Base-by-base conservation (phyloP, 2,888 invertebrate species). In the Andrena praecox region DNA sequence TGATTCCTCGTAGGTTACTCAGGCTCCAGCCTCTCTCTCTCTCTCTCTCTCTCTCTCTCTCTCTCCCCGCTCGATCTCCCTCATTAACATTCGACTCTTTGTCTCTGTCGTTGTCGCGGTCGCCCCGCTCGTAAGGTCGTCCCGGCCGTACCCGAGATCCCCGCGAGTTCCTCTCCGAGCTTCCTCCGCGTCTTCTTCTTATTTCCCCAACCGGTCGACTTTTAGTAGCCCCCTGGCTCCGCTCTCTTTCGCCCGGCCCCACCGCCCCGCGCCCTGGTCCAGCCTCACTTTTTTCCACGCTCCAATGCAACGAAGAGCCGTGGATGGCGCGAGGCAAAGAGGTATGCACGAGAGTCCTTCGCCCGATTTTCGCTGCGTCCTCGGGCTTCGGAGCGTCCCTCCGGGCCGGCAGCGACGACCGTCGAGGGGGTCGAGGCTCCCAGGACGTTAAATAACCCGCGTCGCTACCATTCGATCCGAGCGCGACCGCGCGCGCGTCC, bases 61-160 rank as follows among this genome's bases (percentile, higher is more conserved):
- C 42, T 42, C 42, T 42, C 42, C 42, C 80, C 82, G 87, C 84
- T 87, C 87, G 87, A 87, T 87, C 87, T 87, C 80, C 82, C 87
- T 89, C 87, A 89, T 89, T 89, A 88, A 85, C 86, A 88, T 89
- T 84, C 85, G 82, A 81, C 82, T 86, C 82, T 89, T 88, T 87
- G 86, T 85, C 81, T 85, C 84, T 87, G 82, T 88, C 85, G 77
- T 88, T 78, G 80, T 87, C 84, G 80, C 80, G 79, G 81, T 84
- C 84, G 77, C 85, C 87, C 85, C 80, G 77, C 87, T 87, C 84
- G 77, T 79, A 82, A 87, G 85, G 86, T 83, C 86, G 85, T 85
- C 77, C 78, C 77, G 76, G 77, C 82, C 85, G 76, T 79, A 69
- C 74, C 68, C 80, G 66, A 78, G 80, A 80, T 80, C 67, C 72